Evolutionary conservation across 2,888 invertebrate species (phyloP).

Genomic region (Caenorhabditis uteleia): DNA sequence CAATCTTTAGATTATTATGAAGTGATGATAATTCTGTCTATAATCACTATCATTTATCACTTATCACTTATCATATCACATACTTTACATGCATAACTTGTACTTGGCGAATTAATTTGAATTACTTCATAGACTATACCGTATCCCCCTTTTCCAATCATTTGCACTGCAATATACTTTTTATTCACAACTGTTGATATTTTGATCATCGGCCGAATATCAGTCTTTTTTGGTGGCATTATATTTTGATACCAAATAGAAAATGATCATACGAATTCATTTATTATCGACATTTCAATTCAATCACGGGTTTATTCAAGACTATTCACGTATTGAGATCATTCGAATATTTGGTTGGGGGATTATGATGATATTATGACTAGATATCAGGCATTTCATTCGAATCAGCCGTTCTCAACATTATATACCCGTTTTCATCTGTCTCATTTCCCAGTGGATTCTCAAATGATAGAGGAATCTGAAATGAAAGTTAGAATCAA

Average conservation of each 20-base stretch:
- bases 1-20: conserved; percentile 34
- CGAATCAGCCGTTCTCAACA: conserved; percentile 22
- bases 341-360: too few species aligned
- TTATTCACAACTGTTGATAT: conserved; percentile 1
- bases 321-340: too few species aligned
- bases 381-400: too few species aligned
- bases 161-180: conserved; percentile 9
- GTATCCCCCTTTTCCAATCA: conserved; percentile 35
- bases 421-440: conserved; percentile 39
- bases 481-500: neutral
- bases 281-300: too few species aligned
- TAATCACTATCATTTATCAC: neutral
- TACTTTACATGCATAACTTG: conserved; percentile 12
- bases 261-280: too few species aligned
- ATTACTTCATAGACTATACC: conserved; percentile 32
- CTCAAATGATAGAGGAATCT: conserved; percentile 32
- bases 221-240: too few species aligned
- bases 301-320: too few species aligned
- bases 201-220: neutral
- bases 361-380: too few species aligned
- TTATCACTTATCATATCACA: neutral
- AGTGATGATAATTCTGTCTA: conserved; percentile 17
- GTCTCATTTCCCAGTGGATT: conserved; percentile 23
- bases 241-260: too few species aligned
- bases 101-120: conserved; percentile 12